Percentiles rank a stretch among this genome's conserved stretches.
Conservation (phyloP, 2,888 invertebrate species). For the Chymomyza caudatula region DNA sequence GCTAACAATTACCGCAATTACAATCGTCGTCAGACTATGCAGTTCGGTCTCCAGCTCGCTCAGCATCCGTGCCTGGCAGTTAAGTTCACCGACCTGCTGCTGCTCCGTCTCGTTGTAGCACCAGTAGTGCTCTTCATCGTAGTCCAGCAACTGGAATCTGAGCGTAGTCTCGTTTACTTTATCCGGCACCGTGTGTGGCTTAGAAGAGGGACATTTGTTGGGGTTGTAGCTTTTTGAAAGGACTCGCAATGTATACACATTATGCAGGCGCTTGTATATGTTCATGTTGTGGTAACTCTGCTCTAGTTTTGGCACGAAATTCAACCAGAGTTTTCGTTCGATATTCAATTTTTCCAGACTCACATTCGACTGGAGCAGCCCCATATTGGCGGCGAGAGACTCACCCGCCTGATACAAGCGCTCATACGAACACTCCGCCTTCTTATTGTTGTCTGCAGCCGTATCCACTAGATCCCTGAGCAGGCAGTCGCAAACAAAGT, state of each 20-base stretch:
- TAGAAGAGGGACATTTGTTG: conserved; percentile 33
- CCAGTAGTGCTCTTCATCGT: conserved; percentile 73
- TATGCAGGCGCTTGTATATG: conserved; percentile 36
- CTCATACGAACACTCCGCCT: conserved; percentile 55
- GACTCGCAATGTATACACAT: conserved; percentile 47
- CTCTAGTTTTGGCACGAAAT: conserved; percentile 34
- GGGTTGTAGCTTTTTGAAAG: conserved; percentile 5
- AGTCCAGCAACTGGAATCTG: conserved; percentile 76
- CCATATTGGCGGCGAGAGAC: background rate
- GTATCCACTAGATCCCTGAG: conserved; percentile 79
- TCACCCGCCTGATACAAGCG: conserved; percentile 26
- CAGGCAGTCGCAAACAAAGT: conserved; percentile 81
- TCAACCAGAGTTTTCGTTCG: conserved; percentile 31
- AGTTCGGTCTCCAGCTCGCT: conserved; percentile 39
- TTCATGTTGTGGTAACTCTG: conserved; percentile 49
- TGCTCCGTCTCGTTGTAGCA: conserved; percentile 76
- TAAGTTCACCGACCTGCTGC: conserved; percentile 55
- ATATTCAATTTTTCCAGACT: conserved; percentile 10
- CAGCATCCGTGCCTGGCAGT: conserved; percentile 50
- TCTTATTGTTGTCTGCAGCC: conserved; percentile 67
- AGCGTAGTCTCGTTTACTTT: conserved; percentile 46
- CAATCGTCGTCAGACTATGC: conserved; percentile 40
- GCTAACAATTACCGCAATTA: conserved; percentile 46
- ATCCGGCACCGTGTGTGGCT: conserved; percentile 20
- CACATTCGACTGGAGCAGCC: background rate